Base-by-base conservation (phyloP, 2,797 vertebrate species). In the Dallia pectoralis region DNA sequence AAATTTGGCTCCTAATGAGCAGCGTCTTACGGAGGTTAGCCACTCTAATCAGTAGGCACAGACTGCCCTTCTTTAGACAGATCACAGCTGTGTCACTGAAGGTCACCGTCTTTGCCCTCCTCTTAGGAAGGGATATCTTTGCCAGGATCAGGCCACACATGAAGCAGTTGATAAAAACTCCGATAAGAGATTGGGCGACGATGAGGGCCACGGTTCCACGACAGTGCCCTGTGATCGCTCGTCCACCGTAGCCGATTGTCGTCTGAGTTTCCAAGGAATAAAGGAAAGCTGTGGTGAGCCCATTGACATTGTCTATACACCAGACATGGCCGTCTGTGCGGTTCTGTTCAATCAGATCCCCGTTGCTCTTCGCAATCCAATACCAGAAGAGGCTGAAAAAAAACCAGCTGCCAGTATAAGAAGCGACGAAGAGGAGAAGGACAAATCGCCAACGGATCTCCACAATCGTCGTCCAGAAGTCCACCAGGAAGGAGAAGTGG, bases 251-350 rank as follows among this genome's bases (percentile, higher is more conserved):
- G 0, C 97, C 98, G 0, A 98, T 97, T 16, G 96, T 97, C 12
- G 96, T 95, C 81, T 99, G 97, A 1, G 97, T 99, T 91, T 99
- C 98, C 44, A 99, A 85, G 44, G 98, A 99, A 90, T 94, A 99
- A 4, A 99, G 93, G 81, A 98, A 99, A 0, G 98, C 95, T 0
- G 96, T 93, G 1, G 96, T 97, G 81, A 99, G 85, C 69, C 96
- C 96, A 0, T 87, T 87, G 64, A 99, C 93, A 9, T 96, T 95
- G n/a, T 90, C 82, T 18, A 98, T 91, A 0, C 98, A 99, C 0
- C 93, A 91, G 0, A 76, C 93, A 67, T 96, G 96, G 61, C 91
- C 87, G 0, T 0, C 0, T 0, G 75, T 0, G 0, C 87, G 91
- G 3, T 81, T 78, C 82, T 94, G 93, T 92, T 92, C 93, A 0